Evolutionary conservation across 1,140 invertebrate genomes (phyloP), one percentile per base, ranked within the genome.

Genomic region (Calephelis nemesis): DNA sequence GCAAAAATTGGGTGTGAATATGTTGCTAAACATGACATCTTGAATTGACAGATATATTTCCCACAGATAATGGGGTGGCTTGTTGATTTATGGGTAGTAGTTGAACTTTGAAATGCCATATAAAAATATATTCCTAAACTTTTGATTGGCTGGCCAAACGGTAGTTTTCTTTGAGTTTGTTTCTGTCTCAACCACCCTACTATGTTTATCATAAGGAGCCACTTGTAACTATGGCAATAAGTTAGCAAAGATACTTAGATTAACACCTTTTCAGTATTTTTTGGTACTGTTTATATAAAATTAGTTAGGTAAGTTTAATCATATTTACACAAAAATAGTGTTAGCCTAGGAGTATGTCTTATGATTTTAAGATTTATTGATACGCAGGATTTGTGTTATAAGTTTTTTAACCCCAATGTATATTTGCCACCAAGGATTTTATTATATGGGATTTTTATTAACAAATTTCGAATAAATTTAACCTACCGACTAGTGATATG

Each of bases 181-280:
- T 54, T 30, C 19, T 30, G 30, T 15, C 48, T 6, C 13, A 39
- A 58, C 52, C 30, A 58, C 52, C 52, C 52, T 70, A 72, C 60
- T 77, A 69, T 65, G 42, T 68, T 74, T 63, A 68, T 65, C 70
- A 74, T 63, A 47, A 72, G 63, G 63, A 69, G 76, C 76, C 77
- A 74, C 68, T 75, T 67, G 79, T 81, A 84, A 87, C 81, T 80
- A 83, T 84, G 87, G 88, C 87, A 87, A 89, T 86, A 87, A 89
- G 78, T 81, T 83, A 85, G 82, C 75, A 76, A 81, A 78, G 75
- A 82, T 87, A 88, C 77, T 78, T 87, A 88, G 81, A 79, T 77
- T 42, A 78, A 84, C 81, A 84, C 86, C 88, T 85, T 84, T 85
- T 88, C 88, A 90, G 88, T 90, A 90, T 90, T 91, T 88, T 75